These are phyloP conservation scores for Drosophila meridiana DNA, from an alignment of 2,888 invertebrate species.

Conservation along the genomic window DNA sequence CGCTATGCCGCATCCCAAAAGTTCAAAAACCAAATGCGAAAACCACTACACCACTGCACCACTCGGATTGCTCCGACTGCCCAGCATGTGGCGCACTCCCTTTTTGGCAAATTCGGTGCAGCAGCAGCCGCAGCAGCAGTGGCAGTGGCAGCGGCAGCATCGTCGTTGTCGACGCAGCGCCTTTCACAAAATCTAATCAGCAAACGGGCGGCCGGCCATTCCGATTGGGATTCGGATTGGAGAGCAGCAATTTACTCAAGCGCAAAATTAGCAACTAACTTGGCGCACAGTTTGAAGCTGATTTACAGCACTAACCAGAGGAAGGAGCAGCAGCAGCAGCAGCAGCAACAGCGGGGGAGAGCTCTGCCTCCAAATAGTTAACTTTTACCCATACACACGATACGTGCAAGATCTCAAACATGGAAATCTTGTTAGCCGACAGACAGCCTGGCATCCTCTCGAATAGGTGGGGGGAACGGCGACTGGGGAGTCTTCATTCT, in stretches of 20 bases:
- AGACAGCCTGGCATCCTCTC: slow-evolving; percentile 53
- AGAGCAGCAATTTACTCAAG: slow-evolving; percentile 78
- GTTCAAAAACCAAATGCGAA: slow-evolving; percentile 51
- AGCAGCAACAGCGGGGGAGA: slow-evolving; percentile 16
- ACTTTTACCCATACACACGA: slow-evolving; percentile 44
- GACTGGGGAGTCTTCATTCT: slow-evolving; percentile 60
- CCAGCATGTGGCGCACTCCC: slow-evolving; percentile 79
- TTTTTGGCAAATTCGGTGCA: slow-evolving; percentile 81
- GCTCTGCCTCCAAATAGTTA: slow-evolving; percentile 33
- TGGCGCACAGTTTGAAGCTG: slow-evolving; percentile 68
- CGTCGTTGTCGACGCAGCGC: slow-evolving; percentile 48
- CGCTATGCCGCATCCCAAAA: slow-evolving; percentile 53
- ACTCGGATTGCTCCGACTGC: slow-evolving; percentile 27
- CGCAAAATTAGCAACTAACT: slow-evolving; percentile 75
- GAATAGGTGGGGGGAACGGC: background rate
- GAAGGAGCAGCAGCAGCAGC: slow-evolving; percentile 1
- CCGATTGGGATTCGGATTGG: slow-evolving; percentile 56
- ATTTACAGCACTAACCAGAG: slow-evolving; percentile 53
- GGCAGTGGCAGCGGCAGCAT: slow-evolving; percentile 18
- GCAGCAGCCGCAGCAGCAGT: slow-evolving; percentile 25
- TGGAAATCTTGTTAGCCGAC: slow-evolving; percentile 71
- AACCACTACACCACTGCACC: slow-evolving; percentile 29
- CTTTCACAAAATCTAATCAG: slow-evolving; percentile 78
- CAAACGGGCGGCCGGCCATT: slow-evolving; percentile 51
- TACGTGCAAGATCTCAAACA: slow-evolving; percentile 58